These are phyloP conservation scores for Rhinella marina DNA, from an alignment of 2,797 vertebrate species.

Conservation along the genomic window DNA sequence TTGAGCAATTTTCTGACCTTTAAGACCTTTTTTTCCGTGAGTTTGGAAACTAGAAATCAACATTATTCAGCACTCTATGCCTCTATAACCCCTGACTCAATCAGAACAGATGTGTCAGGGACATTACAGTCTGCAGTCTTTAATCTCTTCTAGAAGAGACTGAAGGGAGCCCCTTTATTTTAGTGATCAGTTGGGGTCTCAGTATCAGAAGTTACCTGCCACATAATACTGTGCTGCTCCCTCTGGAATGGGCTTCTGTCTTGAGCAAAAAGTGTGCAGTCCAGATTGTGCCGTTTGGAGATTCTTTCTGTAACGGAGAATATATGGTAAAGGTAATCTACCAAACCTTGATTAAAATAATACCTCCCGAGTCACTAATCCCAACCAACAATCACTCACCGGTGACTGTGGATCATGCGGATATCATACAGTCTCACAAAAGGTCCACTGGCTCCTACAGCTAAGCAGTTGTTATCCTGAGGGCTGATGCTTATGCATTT, in stretches of 20 bases:
- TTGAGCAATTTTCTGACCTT: no score
- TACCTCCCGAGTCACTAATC: not conserved
- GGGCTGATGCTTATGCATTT: conserved; percentile 97
- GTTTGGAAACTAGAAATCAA: no score
- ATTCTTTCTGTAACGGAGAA: conserved; percentile 81
- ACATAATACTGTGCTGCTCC: conserved; percentile 97
- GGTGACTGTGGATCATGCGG: conserved; percentile 98
- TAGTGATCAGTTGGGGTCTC: not conserved
- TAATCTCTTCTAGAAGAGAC: not conserved
- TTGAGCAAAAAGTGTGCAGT: conserved; percentile 93
- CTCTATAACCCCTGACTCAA: not conserved
- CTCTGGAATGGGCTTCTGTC: conserved; percentile 92
- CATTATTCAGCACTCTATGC: not conserved
- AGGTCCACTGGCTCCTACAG: conserved; percentile 93
- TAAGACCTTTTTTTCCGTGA: no score
- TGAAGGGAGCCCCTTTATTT: not conserved
- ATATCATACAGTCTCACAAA: conserved; percentile 98
- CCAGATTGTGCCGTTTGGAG: conserved; percentile 87
- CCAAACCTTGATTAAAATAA: not conserved
- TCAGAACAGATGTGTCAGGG: not conserved
- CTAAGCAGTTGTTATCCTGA: conserved; percentile 95
- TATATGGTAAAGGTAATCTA: not conserved
- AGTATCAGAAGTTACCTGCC: conserved; percentile 79
- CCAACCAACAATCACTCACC: conserved; percentile 71
- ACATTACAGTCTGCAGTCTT: not conserved